phyloP scores from a whole-genome alignment of 2,113 vertebrate species.

The Vireo altiloquus region DNA sequence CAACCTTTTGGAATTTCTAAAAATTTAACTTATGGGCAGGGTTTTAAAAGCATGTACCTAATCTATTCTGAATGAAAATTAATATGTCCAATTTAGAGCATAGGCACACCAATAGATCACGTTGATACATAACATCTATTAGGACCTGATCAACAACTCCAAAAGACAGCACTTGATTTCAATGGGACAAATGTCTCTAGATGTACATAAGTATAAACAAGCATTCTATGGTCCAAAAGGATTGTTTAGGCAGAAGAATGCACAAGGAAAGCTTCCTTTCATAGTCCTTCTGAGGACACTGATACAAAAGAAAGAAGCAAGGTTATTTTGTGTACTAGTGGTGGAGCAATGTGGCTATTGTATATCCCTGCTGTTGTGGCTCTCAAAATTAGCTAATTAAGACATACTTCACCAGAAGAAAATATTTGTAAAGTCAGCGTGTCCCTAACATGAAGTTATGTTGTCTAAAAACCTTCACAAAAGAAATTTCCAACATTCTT shows the following conservation, averaged over 20 bases:
- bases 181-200: background rate
- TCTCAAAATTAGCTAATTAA: constrained; percentile 71
- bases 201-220: constrained; percentile 14
- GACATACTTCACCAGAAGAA: constrained; percentile 51
- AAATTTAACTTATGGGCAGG: background rate
- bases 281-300: background rate
- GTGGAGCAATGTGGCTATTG: constrained; percentile 14
- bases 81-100: background rate
- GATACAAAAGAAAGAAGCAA: constrained; percentile 44
- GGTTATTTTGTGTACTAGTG: constrained; percentile 29
- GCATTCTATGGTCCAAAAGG: background rate
- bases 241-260: background rate
- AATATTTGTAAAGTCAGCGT: constrained; percentile 52
- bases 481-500: constrained; percentile 67
- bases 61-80: background rate
- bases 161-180: background rate
- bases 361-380: background rate
- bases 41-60: background rate
- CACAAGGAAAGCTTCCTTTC: background rate
- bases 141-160: background rate
- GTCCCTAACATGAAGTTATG: constrained; percentile 42
- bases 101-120: background rate
- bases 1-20: constrained; percentile 5
- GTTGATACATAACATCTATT: background rate
- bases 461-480: constrained; percentile 14